These are phyloP conservation scores for Hemitrygon akajei DNA, from an alignment of 2,797 vertebrate species.

Conservation along the genomic window DNA sequence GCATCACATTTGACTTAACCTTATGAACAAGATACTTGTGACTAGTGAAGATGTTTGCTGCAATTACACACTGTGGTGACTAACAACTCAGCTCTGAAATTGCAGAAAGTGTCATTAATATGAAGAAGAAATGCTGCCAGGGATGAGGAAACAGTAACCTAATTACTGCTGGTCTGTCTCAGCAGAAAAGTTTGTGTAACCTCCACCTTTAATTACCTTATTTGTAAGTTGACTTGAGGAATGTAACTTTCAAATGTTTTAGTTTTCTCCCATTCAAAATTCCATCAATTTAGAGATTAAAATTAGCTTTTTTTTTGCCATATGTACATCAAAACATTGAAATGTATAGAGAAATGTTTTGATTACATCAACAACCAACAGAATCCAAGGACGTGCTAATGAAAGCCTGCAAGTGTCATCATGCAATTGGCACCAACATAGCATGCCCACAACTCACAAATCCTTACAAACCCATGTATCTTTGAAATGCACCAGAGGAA, in stretches of 20 bases:
- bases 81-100: constrained; percentile 34
- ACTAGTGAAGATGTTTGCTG: background rate
- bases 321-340: too few species aligned
- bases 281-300: background rate
- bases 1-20: constrained; percentile 1
- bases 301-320: too few species aligned
- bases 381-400: too few species aligned
- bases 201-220: constrained; percentile 9
- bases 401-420: too few species aligned
- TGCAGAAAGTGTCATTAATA: constrained; percentile 27
- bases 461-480: too few species aligned
- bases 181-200: background rate
- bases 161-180: background rate
- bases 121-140: background rate
- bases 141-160: constrained; percentile 6
- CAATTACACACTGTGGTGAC: constrained; percentile 23
- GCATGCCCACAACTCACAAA: too few species aligned
- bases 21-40: background rate
- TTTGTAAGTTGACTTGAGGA: background rate
- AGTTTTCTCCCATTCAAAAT: background rate
- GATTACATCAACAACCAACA: too few species aligned
- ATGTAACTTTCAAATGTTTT: background rate
- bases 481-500: too few species aligned
- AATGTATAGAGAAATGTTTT: too few species aligned
- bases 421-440: too few species aligned